phyloP scores from a whole-genome alignment of 2,888 invertebrate genomes.

The Cephus runcator region DNA sequence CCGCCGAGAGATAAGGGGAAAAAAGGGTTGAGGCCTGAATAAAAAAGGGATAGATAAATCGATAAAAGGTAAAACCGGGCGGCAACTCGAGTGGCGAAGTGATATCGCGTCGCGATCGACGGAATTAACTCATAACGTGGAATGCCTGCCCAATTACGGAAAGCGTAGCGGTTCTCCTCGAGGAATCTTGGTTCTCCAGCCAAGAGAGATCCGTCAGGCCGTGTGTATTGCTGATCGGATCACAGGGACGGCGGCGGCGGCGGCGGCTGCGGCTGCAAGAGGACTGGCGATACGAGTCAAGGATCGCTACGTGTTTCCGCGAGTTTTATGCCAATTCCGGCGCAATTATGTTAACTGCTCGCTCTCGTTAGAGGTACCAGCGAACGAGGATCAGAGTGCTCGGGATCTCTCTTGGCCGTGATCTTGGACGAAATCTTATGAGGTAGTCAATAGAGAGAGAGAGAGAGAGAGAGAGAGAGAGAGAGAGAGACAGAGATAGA shows the following conservation, averaged over 20 bases:
- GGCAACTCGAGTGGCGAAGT: no score
- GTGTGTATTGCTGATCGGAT: constrained; percentile 11
- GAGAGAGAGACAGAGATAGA: background rate
- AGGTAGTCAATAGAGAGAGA: background rate
- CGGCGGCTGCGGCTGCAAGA: constrained; percentile 11
- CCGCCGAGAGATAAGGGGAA: no score
- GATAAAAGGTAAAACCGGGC: no score
- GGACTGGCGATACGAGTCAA: constrained; percentile 17
- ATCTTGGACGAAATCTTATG: no score
- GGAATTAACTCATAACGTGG: constrained; percentile 62
- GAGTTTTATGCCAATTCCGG: constrained; percentile 34
- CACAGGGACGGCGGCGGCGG: constrained; percentile 15
- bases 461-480: background rate
- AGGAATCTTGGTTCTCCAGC: constrained; percentile 11
- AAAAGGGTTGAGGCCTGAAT: no score
- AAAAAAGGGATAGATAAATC: no score
- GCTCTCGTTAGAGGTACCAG: constrained; percentile 27
- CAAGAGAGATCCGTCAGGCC: constrained; percentile 26
- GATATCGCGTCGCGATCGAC: constrained; percentile 25
- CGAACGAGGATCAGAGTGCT: constrained; percentile 16
- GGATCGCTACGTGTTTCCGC: constrained; percentile 20
- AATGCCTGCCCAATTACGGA: constrained; percentile 61
- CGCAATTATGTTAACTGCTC: constrained; percentile 33
- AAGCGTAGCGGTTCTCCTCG: constrained; percentile 15
- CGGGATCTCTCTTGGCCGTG: no score